These are phyloP conservation scores for Brachypalpus laphriformis DNA, from an alignment of 2,888 invertebrate species.

Conservation along the genomic window DNA sequence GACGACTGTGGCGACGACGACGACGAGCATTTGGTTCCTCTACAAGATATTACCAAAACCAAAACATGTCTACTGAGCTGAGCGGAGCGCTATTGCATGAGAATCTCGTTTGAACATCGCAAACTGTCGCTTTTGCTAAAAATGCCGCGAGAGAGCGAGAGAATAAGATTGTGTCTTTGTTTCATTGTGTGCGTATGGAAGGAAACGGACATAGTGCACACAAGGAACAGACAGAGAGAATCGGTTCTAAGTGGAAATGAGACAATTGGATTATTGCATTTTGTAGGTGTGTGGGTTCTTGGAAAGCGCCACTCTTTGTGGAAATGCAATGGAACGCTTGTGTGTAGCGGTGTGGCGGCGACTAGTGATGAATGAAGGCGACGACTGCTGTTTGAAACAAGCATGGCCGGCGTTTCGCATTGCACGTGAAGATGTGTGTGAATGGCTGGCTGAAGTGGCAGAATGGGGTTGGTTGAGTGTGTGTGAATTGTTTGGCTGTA, in stretches of 20 bases:
- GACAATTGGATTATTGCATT: constrained; percentile 42
- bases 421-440: constrained; percentile 43
- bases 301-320: constrained; percentile 51
- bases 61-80: constrained; percentile 74
- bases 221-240: neutral
- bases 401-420: constrained; percentile 73
- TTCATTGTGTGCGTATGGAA: neutral
- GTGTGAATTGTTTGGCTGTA: constrained; percentile 22
- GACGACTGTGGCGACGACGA: constrained; percentile 56
- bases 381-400: constrained; percentile 61
- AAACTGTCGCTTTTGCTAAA: constrained; percentile 74
- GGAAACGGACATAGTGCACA: neutral
- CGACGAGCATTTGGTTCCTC: constrained; percentile 70
- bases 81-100: too few relatives aligned
- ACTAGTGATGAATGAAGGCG: constrained; percentile 20
- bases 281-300: constrained; percentile 32
- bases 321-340: constrained; percentile 30
- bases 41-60: constrained; percentile 72
- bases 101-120: constrained; percentile 71
- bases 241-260: constrained; percentile 58
- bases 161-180: neutral
- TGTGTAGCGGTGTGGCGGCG: constrained; percentile 38
- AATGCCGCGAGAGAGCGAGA: constrained; percentile 65
- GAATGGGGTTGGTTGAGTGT: constrained; percentile 41
- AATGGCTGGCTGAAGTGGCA: constrained; percentile 53